Evolutionary conservation across 2,888 invertebrate species (phyloP).

Genomic region (Spilosoma lubricipeda): DNA sequence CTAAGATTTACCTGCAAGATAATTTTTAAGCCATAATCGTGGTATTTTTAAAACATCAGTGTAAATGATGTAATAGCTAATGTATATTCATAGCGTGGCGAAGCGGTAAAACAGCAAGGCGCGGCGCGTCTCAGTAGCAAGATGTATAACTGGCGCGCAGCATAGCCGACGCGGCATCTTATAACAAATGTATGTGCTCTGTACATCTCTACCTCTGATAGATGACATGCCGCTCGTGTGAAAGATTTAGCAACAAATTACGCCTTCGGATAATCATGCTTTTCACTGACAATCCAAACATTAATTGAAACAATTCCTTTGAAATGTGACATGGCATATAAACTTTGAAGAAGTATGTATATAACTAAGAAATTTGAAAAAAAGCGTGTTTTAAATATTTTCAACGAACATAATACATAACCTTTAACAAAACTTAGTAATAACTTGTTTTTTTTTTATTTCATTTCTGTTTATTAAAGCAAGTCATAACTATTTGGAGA

Average conservation of each 20-base stretch:
- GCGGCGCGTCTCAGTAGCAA: conserved; percentile 45
- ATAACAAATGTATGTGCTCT: conserved; percentile 47
- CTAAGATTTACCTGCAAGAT: conserved; percentile 28
- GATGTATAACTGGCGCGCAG: conserved; percentile 53
- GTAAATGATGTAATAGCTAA: conserved; percentile 62
- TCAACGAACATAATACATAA: no score
- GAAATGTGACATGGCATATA: conserved; percentile 19
- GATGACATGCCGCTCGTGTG: conserved; percentile 35
- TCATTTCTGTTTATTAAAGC: no score
- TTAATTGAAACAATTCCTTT: conserved; percentile 42
- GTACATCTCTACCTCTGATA: conserved; percentile 32
- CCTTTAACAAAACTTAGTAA: no score
- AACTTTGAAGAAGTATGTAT: neutral
- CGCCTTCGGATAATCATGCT: conserved; percentile 33
- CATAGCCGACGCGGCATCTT: conserved; percentile 41
- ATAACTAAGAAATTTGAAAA: conserved; percentile 9
- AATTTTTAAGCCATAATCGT: conserved; percentile 46
- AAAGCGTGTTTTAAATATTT: no score
- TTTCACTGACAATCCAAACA: conserved; percentile 40
- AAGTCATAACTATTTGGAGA: no score
- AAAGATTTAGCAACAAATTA: conserved; percentile 46
- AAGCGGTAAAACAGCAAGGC: conserved; percentile 30
- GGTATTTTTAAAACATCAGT: conserved; percentile 47
- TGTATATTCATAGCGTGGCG: conserved; percentile 61
- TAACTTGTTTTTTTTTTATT: no score